Conservation (phyloP, 1,140 invertebrate genomes). For the Lucilia cuprina region DNA sequence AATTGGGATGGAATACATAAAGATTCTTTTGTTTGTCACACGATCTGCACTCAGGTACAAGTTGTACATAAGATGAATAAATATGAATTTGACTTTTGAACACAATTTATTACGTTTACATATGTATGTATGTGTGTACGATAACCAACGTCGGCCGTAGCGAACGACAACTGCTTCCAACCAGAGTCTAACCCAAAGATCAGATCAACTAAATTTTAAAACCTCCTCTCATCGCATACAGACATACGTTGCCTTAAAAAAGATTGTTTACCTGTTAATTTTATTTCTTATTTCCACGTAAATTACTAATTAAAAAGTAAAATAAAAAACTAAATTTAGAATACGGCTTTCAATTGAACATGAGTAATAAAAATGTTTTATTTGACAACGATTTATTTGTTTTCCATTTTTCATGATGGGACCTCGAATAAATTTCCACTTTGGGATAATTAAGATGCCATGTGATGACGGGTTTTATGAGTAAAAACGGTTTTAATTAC, state of each 20-base stretch:
- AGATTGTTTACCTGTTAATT: slow-evolving; percentile 1
- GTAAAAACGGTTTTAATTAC: neutral
- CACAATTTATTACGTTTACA: slow-evolving; percentile 22
- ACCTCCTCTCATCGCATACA: neutral
- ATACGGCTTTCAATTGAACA: neutral
- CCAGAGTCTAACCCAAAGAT: neutral
- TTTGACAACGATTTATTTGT: slow-evolving; percentile 1
- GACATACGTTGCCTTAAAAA: neutral
- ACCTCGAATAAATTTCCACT: too few species aligned
- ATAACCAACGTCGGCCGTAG: neutral
- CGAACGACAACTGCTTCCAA: too few species aligned
- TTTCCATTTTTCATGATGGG: neutral
- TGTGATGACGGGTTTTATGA: neutral
- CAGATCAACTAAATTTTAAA: neutral
- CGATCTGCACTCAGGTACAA: neutral
- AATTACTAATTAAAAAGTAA: slow-evolving; percentile 7
- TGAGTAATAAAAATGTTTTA: neutral
- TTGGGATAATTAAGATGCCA: neutral
- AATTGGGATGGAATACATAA: neutral
- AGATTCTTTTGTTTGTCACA: neutral
- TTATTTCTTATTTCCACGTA: neutral
- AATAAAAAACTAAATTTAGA: neutral
- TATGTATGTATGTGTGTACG: neutral
- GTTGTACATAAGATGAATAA: neutral
- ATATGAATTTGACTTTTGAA: slow-evolving; percentile 13